These are phyloP conservation scores for Tetramorium parvispinum DNA, from an alignment of 1,140 invertebrate genomes.

Conservation along the genomic window DNA sequence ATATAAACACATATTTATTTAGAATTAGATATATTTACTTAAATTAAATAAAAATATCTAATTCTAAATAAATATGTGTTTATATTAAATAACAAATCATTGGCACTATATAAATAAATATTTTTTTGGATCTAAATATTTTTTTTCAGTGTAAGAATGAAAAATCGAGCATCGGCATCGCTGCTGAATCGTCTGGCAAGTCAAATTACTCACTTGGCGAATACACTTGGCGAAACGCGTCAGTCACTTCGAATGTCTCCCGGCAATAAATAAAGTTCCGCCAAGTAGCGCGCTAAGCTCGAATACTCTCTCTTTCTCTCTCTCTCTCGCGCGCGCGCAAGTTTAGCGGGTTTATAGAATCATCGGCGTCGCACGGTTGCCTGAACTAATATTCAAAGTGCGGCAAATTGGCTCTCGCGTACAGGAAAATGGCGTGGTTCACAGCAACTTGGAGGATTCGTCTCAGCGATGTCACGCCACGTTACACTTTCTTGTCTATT, in stretches of 20 bases:
- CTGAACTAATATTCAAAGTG: constrained; percentile 26
- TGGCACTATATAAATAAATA: too few species aligned
- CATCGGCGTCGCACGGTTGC: constrained; percentile 5
- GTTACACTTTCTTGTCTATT: neutral
- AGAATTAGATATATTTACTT: too few species aligned
- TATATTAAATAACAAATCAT: too few species aligned
- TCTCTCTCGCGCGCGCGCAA: too few species aligned
- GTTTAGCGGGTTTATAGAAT: constrained; percentile 19
- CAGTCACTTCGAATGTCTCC: neutral
- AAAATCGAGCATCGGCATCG: neutral
- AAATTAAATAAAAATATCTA: too few species aligned
- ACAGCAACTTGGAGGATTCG: too few species aligned
- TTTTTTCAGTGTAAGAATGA: neutral
- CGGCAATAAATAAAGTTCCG: constrained; percentile 22
- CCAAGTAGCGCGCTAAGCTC: neutral
- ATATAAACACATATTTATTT: too few species aligned
- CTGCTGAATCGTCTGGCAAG: neutral
- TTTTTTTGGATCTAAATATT: too few species aligned
- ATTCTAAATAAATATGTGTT: too few species aligned
- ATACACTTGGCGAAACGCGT: neutral
- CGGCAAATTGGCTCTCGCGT: neutral
- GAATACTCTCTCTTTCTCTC: neutral
- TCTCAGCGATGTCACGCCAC: neutral
- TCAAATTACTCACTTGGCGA: neutral
- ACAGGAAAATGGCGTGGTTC: too few species aligned